Evolutionary conservation across 1,140 invertebrate genomes (phyloP).

Genomic region (Eriosoma lanigerum): DNA sequence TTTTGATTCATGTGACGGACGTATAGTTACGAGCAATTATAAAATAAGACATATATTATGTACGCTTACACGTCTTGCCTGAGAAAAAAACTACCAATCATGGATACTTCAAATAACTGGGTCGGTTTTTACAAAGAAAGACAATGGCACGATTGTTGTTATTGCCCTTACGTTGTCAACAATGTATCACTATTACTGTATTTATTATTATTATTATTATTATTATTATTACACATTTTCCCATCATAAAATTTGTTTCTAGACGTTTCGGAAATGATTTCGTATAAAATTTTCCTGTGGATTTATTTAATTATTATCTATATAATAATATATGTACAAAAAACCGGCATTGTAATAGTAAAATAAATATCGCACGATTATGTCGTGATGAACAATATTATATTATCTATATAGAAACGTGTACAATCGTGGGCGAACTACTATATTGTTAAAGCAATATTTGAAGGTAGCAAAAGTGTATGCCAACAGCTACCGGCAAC

Average conservation of each 20-base stretch:
- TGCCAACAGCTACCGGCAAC: constrained; percentile 23
- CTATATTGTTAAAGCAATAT: constrained; percentile 16
- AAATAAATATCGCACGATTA: neutral
- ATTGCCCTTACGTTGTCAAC: constrained; percentile 22
- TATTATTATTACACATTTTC: constrained; percentile 35
- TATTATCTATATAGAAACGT: constrained; percentile 12
- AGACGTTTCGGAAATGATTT: neutral
- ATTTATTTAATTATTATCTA: no score
- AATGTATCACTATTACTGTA: neutral
- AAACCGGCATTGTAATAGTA: neutral
- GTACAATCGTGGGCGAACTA: neutral
- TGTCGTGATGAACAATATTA: neutral
- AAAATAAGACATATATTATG: constrained; percentile 45
- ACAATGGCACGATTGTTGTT: constrained; percentile 43
- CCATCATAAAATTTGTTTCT: neutral
- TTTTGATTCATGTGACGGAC: neutral
- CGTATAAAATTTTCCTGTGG: no score
- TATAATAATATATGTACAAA: neutral
- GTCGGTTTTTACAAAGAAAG: constrained; percentile 36
- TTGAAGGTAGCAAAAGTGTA: neutral
- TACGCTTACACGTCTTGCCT: constrained; percentile 15
- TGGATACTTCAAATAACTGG: constrained; percentile 37
- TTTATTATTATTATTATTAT: constrained; percentile 9
- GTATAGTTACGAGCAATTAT: constrained; percentile 15
- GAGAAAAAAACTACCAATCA: constrained; percentile 25